These are phyloP conservation scores for Drosophila leonis DNA, from an alignment of 2,888 invertebrate species.

Conservation along the genomic window DNA sequence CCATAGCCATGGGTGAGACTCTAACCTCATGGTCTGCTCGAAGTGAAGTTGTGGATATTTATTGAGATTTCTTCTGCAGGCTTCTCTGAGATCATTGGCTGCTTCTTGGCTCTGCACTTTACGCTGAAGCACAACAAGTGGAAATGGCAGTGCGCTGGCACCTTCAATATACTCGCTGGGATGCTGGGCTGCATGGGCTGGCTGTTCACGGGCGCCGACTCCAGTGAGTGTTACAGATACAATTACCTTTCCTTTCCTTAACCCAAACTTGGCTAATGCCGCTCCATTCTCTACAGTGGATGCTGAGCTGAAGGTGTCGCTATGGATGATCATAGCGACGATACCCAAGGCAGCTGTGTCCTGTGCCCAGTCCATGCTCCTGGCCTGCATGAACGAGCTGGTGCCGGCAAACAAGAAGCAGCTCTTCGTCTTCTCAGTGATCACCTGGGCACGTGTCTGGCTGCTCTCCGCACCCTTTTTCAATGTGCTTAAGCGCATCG, in stretches of 20 bases:
- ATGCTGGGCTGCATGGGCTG: slow-evolving; percentile 85
- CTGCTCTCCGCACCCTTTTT: slow-evolving; percentile 85
- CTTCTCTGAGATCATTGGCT: slow-evolving; percentile 85
- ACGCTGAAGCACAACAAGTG: slow-evolving; percentile 82
- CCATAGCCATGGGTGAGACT: slow-evolving; percentile 85
- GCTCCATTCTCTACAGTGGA: slow-evolving; percentile 64
- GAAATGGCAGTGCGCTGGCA: slow-evolving; percentile 85
- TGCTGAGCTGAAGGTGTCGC: slow-evolving; percentile 77
- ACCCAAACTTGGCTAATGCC: background rate
- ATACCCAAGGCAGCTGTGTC: slow-evolving; percentile 85
- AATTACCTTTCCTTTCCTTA: background rate
- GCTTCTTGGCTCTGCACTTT: slow-evolving; percentile 84
- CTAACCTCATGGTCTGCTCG: no score
- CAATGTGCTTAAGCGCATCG: slow-evolving; percentile 83
- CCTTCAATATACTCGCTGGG: slow-evolving; percentile 84
- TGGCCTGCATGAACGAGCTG: slow-evolving; percentile 85
- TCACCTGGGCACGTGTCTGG: slow-evolving; percentile 85
- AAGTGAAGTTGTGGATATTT: no score
- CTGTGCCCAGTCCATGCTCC: slow-evolving; percentile 85
- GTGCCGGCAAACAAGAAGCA: slow-evolving; percentile 83
- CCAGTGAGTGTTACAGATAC: slow-evolving; percentile 71
- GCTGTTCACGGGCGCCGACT: slow-evolving; percentile 77
- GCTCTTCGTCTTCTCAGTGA: slow-evolving; percentile 84
- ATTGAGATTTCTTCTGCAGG: slow-evolving; percentile 66
- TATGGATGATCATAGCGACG: slow-evolving; percentile 85